These are phyloP conservation scores for Plecotus auritus DNA, from an alignment of 2,113 vertebrate genomes.

Conservation along the genomic window DNA sequence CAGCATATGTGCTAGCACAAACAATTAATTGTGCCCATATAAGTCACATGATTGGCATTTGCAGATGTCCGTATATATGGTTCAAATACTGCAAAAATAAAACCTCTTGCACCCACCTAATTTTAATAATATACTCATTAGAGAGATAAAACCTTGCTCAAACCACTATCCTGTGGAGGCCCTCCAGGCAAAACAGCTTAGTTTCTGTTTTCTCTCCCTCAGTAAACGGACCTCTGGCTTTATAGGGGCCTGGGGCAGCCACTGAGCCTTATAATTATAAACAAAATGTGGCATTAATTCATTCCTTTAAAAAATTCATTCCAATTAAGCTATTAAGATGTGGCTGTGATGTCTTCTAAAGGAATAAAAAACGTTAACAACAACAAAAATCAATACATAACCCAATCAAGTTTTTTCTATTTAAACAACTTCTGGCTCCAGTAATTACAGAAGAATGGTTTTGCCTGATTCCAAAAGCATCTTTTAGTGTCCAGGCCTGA, in stretches of 20 bases:
- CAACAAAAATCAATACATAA: constrained; percentile 18
- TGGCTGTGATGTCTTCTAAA: not conserved
- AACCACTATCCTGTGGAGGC: not conserved
- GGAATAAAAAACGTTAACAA: not conserved
- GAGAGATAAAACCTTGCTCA: constrained; percentile 24
- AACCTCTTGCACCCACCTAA: not conserved
- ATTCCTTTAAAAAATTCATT: constrained; percentile 22
- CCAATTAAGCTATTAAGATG: constrained; percentile 7
- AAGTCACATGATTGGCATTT: constrained; percentile 46
- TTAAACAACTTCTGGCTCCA: constrained; percentile 40
- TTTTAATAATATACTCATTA: constrained; percentile 45
- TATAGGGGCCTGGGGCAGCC: not conserved
- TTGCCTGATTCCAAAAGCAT: not conserved
- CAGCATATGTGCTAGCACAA: constrained; percentile 73
- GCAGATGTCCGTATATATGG: not conserved
- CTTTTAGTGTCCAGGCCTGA: not conserved
- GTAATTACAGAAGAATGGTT: constrained; percentile 4
- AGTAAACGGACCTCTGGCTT: constrained; percentile 24
- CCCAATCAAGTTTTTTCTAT: not conserved
- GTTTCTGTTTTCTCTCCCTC: constrained; percentile 30
- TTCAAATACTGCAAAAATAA: constrained; percentile 47
- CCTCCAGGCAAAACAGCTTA: constrained; percentile 22
- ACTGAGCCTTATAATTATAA: constrained; percentile 44
- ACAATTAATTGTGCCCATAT: constrained; percentile 38
- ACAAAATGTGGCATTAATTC: constrained; percentile 44